Conservation (phyloP, 1,140 invertebrate species). For the Lepidurus apus region DNA sequence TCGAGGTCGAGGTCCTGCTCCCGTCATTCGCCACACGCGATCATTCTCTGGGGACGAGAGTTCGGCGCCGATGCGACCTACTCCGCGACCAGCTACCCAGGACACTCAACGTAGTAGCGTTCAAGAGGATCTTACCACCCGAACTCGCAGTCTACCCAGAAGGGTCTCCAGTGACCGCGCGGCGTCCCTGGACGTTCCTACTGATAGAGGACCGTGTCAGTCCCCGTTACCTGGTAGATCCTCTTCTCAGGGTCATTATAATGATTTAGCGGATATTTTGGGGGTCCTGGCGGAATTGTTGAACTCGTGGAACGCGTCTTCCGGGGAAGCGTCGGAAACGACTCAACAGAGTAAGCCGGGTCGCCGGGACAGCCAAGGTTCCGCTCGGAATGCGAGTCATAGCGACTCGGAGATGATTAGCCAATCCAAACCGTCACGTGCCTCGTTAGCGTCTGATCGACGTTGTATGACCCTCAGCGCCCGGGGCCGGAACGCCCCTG, state of each 20-base stretch:
- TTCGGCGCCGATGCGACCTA: background rate
- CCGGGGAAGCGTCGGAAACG: background rate
- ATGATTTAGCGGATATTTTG: background rate
- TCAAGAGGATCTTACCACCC: background rate
- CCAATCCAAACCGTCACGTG: background rate
- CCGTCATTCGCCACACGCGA: background rate
- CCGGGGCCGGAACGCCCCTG: background rate
- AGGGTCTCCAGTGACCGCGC: background rate
- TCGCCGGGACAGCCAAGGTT: background rate
- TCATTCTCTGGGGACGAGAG: background rate
- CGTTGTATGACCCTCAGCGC: background rate
- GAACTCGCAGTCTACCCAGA: background rate
- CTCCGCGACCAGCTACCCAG: background rate
- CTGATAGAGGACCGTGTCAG: too few species aligned
- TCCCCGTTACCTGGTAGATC: background rate
- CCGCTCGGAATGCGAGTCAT: background rate
- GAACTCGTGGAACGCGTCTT: background rate
- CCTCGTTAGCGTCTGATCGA: background rate
- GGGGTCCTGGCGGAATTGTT: background rate
- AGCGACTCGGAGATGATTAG: constrained; percentile 14
- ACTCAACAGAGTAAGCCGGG: background rate
- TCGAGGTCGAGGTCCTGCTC: background rate
- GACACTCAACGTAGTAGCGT: background rate
- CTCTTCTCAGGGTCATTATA: background rate
- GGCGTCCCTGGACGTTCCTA: too few species aligned